Evolutionary conservation across 2,888 invertebrate species (phyloP), one percentile per base, ranked within the genome.

Genomic region (Agapostemon virescens): DNA sequence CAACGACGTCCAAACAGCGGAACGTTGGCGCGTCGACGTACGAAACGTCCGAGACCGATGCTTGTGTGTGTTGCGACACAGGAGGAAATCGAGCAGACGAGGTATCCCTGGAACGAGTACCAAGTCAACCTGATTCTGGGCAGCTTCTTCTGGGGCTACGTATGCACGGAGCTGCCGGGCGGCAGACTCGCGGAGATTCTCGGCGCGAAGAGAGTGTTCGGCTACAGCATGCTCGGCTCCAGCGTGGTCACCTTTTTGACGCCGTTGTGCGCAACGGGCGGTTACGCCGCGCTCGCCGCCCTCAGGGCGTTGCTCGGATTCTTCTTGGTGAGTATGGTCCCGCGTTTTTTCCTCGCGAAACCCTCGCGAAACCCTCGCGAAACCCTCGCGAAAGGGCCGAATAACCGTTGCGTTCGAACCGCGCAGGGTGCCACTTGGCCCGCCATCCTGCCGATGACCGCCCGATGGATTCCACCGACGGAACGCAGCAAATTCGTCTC

Each of bases 401-500:
- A n/a, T 36, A 63, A 63, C n/a, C 0, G 11, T n/a, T 33, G 33
- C 30, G 17, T 61, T 61, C 2, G 30, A 30, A 58, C 30, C 45
- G 30, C 17, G 7, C 17, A 95, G 94, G 97, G 97, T 69, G 98
- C 97, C 20, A 97, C 97, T 13, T 98, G 98, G 96, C 98, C 98
- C 0, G 97, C 98, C 9, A 98, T 98, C 90, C 97, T 98, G 79
- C 97, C 98, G 6, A 96, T 99, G 95, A 97, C 98, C 55, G 97
- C 98, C 11, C 96, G 96, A 84, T 99, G 98, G 98, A 97, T 98
- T 79, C 98, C 98, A 11, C 98, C 98, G 17, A 95, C 96, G 94
- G 98, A 99, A 92, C 95, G 98, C 85, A 97, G 98, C 63, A 97
- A 98, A 92, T 97, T 98, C 92, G 97, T 98, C 92, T 96, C 98